Percentiles rank a stretch among this genome's conserved stretches.
Conservation (phyloP, 1,140 invertebrate genomes). For the Trichogramma pretiosum region DNA sequence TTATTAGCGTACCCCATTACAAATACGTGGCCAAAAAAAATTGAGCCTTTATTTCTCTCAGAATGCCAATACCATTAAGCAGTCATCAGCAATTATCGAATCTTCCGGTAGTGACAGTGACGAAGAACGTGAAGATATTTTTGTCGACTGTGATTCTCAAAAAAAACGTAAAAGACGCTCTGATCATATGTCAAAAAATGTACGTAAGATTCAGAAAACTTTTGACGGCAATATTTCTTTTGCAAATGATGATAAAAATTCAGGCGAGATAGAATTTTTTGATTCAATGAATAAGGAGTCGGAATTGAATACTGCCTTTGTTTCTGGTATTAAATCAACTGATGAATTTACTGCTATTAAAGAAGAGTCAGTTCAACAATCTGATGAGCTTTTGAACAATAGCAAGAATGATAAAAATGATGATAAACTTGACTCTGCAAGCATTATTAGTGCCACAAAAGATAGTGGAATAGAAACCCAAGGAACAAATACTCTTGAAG, state of each 20-base stretch:
- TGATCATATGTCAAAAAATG: background rate
- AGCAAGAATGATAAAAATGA: slow-evolving; percentile 4
- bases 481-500: slow-evolving; percentile 7
- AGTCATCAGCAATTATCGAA: background rate
- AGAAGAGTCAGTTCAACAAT: background rate
- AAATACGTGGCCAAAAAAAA: slow-evolving; percentile 5
- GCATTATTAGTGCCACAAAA: background rate
- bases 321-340: too few species aligned
- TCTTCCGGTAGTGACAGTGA: slow-evolving; percentile 3
- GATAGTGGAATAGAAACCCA: slow-evolving; percentile 1
- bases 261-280: too few species aligned
- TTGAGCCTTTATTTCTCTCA: slow-evolving; percentile 1
- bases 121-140: background rate
- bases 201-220: slow-evolving; percentile 9
- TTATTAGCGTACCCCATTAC: slow-evolving; percentile 1
- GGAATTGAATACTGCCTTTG: too few species aligned
- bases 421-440: background rate
- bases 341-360: slow-evolving; percentile 7
- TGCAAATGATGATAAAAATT: background rate
- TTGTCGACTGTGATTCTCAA: background rate
- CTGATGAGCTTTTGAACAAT: background rate
- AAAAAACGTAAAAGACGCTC: slow-evolving; percentile 5
- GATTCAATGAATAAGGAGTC: too few species aligned
- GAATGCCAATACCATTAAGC: background rate
- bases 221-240: slow-evolving; percentile 3